phyloP scores from a whole-genome alignment of 2,113 vertebrate genomes.

The Sylvilagus bachmani region DNA sequence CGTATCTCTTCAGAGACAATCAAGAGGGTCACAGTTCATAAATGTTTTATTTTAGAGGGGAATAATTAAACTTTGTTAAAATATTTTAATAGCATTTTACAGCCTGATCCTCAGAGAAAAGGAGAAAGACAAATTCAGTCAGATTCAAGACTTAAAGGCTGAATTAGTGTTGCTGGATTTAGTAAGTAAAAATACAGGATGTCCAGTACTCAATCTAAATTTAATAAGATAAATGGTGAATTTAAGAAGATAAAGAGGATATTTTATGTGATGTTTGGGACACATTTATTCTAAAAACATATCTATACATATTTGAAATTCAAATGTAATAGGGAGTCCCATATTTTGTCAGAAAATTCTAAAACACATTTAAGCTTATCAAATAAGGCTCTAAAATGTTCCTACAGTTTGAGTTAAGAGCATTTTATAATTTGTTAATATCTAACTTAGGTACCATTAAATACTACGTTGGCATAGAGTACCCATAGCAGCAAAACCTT shows the following conservation, averaged over 20 bases:
- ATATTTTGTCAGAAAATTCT: conserved; percentile 8
- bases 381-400: background rate
- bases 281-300: background rate
- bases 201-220: background rate
- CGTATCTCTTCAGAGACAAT: conserved; percentile 38
- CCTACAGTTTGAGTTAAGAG: background rate
- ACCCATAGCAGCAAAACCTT: conserved; percentile 23
- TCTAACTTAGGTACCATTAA: background rate
- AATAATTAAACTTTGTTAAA: conserved; percentile 42
- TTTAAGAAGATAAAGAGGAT: background rate
- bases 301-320: conserved; percentile 41
- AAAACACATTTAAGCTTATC: background rate
- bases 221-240: background rate
- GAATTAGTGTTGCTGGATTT: conserved; percentile 21
- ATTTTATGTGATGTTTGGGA: background rate
- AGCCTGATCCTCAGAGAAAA: background rate
- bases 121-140: conserved; percentile 27
- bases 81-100: background rate
- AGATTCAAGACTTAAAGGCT: background rate
- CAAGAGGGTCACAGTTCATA: background rate
- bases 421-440: conserved; percentile 24
- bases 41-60: background rate
- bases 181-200: conserved; percentile 11
- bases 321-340: background rate
- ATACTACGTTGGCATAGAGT: background rate